A percentile compares a stretch with the other conserved stretches of the same genome.
phyloP scores from a whole-genome alignment of 2,113 vertebrate genomes.

The Anhinga anhinga region DNA sequence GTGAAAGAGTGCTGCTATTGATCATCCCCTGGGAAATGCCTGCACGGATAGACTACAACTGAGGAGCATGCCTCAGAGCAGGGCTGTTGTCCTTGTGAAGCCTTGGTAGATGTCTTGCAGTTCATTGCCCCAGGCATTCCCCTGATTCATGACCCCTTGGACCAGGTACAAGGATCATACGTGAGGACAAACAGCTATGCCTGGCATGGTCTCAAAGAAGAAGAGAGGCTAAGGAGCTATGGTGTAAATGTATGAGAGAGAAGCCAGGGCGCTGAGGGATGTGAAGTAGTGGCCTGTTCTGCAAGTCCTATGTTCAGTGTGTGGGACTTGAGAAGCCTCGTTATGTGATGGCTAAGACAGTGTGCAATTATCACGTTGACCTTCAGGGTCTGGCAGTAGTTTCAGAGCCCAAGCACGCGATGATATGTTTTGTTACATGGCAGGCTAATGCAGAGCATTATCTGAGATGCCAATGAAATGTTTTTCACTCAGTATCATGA shows the following conservation, averaged over 20 bases:
- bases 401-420: fast-evolving
- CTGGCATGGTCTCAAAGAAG: not conserved
- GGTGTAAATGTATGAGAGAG: not conserved
- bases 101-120: not conserved
- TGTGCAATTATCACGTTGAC: fast-evolving
- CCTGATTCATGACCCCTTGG: not conserved
- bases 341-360: not conserved
- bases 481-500: not conserved
- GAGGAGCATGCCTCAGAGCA: not conserved
- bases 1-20: not conserved
- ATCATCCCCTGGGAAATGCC: not conserved
- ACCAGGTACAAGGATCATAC: not conserved
- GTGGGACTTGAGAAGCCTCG: no score
- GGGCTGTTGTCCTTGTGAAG: not conserved
- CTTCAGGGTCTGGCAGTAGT: not conserved
- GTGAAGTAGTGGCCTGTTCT: not conserved
- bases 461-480: not conserved
- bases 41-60: fast-evolving
- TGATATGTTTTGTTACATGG: not conserved
- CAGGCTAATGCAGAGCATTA: not conserved
- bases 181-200: not conserved
- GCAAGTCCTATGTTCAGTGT: fast-evolving
- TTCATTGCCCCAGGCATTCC: not conserved
- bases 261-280: not conserved
- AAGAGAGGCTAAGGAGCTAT: not conserved